Evolutionary conservation across 2,797 vertebrate genomes (phyloP).

Genomic region (Perodicticus potto): DNA sequence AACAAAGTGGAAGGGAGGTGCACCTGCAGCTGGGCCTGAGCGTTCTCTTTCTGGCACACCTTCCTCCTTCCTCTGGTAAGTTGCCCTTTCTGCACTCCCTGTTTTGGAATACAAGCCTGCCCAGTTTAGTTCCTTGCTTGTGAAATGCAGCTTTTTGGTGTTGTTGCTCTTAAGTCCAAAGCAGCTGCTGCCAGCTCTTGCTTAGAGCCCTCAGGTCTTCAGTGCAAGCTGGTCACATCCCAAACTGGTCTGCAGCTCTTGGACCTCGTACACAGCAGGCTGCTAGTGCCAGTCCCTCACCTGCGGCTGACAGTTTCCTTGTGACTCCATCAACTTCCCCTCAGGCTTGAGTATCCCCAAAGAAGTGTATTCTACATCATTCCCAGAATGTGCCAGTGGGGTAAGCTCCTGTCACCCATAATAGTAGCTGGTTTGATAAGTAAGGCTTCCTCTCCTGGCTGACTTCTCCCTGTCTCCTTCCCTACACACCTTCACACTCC

Average conservation of each 20-base stretch:
- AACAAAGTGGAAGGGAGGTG: neutral
- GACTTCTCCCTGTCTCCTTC: neutral
- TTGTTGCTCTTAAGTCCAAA: neutral
- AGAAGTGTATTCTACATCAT: too few relatives aligned
- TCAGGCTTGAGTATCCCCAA: fast-evolving
- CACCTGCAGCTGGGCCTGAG: too few relatives aligned
- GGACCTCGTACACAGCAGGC: neutral
- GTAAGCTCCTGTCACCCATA: neutral
- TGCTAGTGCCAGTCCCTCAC: neutral
- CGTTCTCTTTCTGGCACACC: neutral
- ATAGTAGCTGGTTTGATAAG: neutral
- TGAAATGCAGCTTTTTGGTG: neutral
- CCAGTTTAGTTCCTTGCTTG: neutral
- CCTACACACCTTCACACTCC: neutral
- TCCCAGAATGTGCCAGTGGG: neutral
- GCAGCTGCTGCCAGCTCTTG: neutral
- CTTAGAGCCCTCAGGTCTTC: neutral
- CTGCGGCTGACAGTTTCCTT: fast-evolving
- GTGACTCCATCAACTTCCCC: neutral
- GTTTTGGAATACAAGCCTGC: neutral
- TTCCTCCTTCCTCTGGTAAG: neutral
- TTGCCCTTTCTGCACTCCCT: neutral
- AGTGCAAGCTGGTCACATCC: neutral
- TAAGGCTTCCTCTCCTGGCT: too few relatives aligned
- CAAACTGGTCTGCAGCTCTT: neutral